These are phyloP conservation scores for Tetramorium simillimum DNA, from an alignment of 1,140 invertebrate genomes.

Conservation along the genomic window DNA sequence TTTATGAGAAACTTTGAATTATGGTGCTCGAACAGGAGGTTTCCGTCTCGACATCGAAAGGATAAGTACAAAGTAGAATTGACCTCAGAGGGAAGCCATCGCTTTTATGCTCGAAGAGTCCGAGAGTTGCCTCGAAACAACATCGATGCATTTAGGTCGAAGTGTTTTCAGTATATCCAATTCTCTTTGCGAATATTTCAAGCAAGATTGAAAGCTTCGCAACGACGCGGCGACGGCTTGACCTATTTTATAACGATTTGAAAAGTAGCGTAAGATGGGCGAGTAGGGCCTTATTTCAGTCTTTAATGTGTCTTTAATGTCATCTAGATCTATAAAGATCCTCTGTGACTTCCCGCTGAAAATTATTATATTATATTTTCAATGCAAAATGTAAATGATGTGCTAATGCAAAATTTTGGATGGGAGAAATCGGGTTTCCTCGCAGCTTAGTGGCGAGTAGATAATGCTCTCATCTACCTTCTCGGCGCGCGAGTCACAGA, in stretches of 20 bases:
- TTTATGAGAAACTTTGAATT: slow-evolving; percentile 47
- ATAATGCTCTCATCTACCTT: slow-evolving; percentile 32
- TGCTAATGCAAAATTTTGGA: background rate
- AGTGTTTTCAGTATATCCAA: slow-evolving; percentile 3
- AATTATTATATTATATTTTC: background rate
- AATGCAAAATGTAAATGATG: slow-evolving; percentile 7
- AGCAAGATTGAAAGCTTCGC: background rate
- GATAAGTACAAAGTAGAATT: slow-evolving; percentile 44
- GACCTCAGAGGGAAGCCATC: slow-evolving; percentile 8
- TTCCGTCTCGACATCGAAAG: slow-evolving; percentile 8
- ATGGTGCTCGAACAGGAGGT: background rate
- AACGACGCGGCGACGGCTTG: background rate
- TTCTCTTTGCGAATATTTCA: slow-evolving; percentile 21
- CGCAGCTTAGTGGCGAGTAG: slow-evolving; percentile 22
- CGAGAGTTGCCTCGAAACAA: slow-evolving; percentile 16
- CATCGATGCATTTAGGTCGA: slow-evolving; percentile 3
- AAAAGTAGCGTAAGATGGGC: no score
- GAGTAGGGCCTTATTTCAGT: no score
- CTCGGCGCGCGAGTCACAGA: slow-evolving; percentile 42
- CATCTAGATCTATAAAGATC: no score
- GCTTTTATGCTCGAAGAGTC: slow-evolving; percentile 21
- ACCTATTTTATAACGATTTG: background rate
- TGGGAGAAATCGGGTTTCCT: slow-evolving; percentile 22
- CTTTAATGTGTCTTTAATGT: no score
- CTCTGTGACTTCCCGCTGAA: no score